Conservation (phyloP, 2,888 invertebrate species). For the Cantharis lateralis region DNA sequence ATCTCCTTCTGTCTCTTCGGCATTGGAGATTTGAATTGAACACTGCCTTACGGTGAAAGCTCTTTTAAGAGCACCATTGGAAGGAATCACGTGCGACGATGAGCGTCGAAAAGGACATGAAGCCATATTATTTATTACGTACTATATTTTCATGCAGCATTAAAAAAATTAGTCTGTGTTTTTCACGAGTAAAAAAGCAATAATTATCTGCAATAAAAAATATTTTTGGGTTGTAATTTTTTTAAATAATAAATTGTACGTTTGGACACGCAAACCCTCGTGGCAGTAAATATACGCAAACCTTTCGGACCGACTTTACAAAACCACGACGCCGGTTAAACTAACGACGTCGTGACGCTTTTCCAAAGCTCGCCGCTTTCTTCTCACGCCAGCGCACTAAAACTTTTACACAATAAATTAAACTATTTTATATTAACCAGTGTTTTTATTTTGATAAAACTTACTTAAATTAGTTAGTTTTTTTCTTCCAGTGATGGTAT, state of each 20-base stretch:
- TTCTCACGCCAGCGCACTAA: slow-evolving; percentile 33
- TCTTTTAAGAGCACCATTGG: slow-evolving; percentile 49
- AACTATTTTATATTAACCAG: background rate
- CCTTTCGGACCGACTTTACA: slow-evolving; percentile 16
- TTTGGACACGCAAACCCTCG: background rate
- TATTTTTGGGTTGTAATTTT: slow-evolving; percentile 8
- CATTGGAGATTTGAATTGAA: slow-evolving; percentile 64
- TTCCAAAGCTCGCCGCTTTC: slow-evolving; percentile 25
- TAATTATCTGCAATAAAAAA: background rate
- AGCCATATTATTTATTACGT: slow-evolving; percentile 37
- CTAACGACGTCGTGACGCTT: slow-evolving; percentile 27
- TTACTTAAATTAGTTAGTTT: background rate
- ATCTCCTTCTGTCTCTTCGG: slow-evolving; percentile 66
- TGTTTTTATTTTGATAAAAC: background rate
- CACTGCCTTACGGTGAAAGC: slow-evolving; percentile 63
- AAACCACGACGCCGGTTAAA: slow-evolving; percentile 23
- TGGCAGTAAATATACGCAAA: background rate
- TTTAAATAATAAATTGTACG: background rate
- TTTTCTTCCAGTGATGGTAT: background rate
- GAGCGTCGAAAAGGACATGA: slow-evolving; percentile 64
- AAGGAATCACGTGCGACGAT: slow-evolving; percentile 61
- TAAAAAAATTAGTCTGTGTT: background rate
- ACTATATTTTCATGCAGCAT: slow-evolving; percentile 2
- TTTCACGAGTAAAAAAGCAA: background rate
- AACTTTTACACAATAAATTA: background rate